Conservation (phyloP, 2,797 vertebrate genomes). For the Sciaenops ocellatus region DNA sequence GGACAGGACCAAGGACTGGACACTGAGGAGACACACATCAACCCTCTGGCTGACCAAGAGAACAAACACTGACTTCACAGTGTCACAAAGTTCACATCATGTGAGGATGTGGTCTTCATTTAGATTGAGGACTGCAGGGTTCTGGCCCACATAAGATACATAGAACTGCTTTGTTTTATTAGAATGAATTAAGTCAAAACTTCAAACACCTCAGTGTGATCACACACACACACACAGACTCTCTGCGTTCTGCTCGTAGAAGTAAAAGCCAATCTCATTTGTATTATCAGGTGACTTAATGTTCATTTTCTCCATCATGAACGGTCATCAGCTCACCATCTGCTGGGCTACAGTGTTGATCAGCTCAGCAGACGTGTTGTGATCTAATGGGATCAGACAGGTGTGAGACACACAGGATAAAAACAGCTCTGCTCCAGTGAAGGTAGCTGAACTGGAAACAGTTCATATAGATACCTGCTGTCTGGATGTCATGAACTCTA, state of each 20-base stretch:
- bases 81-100: too few relatives aligned
- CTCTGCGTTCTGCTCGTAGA: neutral
- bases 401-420: constrained; percentile 36
- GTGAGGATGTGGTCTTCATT: too few relatives aligned
- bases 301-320: constrained; percentile 44
- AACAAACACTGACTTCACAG: neutral
- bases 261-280: constrained; percentile 32
- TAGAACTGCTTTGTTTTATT: neutral
- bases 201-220: neutral
- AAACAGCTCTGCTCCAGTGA: constrained; percentile 23
- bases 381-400: constrained; percentile 54
- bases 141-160: constrained; percentile 9
- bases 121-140: too few relatives aligned
- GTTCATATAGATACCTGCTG: constrained; percentile 3
- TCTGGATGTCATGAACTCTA: neutral
- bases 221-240: neutral
- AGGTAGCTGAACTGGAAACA: constrained; percentile 16
- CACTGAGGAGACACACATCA: constrained; percentile 14
- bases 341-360: constrained; percentile 43
- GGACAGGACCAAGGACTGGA: constrained; percentile 24
- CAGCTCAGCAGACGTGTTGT: constrained; percentile 33
- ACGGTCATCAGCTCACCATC: constrained; percentile 46
- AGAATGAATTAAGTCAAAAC: neutral
- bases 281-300: constrained; percentile 43
- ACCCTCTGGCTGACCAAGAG: constrained; percentile 4